These are phyloP conservation scores for Prorops nasuta DNA, from an alignment of 1,140 invertebrate genomes.

Conservation along the genomic window DNA sequence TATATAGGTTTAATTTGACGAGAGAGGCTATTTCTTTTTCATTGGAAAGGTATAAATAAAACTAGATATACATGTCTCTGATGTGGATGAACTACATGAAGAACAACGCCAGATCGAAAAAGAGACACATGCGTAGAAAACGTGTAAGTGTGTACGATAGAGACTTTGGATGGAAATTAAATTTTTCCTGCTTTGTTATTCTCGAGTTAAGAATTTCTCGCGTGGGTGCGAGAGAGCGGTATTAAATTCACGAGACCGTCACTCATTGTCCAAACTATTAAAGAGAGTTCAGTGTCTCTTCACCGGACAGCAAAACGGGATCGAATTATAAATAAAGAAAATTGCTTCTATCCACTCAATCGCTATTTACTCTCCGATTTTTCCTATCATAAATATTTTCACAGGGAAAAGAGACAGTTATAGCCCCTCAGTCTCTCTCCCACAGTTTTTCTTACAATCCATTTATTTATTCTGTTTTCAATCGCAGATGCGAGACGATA, in stretches of 20 bases:
- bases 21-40: no score
- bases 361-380: no score
- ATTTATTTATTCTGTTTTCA: conserved; percentile 11
- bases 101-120: conserved; percentile 32
- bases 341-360: no score
- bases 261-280: no score
- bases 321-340: not conserved
- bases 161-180: not conserved
- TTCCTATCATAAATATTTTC: no score
- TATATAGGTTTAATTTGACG: no score
- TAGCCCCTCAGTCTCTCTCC: no score
- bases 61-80: conserved; percentile 30
- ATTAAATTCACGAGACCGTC: not conserved
- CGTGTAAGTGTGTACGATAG: conserved; percentile 23
- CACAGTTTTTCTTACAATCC: no score
- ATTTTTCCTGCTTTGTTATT: not conserved
- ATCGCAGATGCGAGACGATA: conserved; percentile 46
- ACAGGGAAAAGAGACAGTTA: no score
- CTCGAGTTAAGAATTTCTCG: not conserved
- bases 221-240: not conserved
- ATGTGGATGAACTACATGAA: conserved; percentile 49
- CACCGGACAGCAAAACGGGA: no score
- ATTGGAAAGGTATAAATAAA: not conserved
- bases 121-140: conserved; percentile 29
- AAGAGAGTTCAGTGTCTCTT: no score